A percentile compares a stretch with the other conserved stretches of the same genome.
Conservation (phyloP, 2,113 vertebrate species). For the Setophaga kirtlandii region DNA sequence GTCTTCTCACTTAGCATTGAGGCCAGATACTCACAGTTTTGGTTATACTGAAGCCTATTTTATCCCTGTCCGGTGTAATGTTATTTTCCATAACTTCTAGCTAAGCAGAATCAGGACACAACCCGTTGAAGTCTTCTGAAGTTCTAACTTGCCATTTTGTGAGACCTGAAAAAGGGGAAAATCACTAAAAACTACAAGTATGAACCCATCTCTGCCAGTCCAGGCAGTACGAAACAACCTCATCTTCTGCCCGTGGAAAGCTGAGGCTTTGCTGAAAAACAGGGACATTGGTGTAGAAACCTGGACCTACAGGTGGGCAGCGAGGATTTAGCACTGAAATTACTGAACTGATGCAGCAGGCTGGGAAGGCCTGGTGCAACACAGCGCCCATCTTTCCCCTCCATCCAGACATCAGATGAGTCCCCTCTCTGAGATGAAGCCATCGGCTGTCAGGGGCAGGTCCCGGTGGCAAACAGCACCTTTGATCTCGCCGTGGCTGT, state of each 20-base stretch:
- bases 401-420: not conserved
- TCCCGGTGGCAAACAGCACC: not conserved
- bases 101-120: not conserved
- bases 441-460: not conserved
- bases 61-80: not conserved
- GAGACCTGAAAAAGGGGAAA: not conserved
- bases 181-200: not conserved
- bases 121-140: not conserved
- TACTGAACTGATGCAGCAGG: accelerated
- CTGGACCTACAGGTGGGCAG: not conserved
- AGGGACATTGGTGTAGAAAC: not conserved
- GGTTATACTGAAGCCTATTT: not conserved
- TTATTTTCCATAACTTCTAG: not conserved
- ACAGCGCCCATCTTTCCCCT: not conserved
- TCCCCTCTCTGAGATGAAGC: not conserved
- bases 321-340: not conserved
- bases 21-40: not conserved
- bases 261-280: not conserved
- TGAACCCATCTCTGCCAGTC: not conserved
- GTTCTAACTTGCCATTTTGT: accelerated
- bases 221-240: not conserved
- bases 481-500: not conserved
- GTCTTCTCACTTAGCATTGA: not conserved
- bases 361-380: not conserved
- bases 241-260: not conserved